Base-by-base conservation (phyloP, 2,113 vertebrate genomes). In the Argyrosomus japonicus region DNA sequence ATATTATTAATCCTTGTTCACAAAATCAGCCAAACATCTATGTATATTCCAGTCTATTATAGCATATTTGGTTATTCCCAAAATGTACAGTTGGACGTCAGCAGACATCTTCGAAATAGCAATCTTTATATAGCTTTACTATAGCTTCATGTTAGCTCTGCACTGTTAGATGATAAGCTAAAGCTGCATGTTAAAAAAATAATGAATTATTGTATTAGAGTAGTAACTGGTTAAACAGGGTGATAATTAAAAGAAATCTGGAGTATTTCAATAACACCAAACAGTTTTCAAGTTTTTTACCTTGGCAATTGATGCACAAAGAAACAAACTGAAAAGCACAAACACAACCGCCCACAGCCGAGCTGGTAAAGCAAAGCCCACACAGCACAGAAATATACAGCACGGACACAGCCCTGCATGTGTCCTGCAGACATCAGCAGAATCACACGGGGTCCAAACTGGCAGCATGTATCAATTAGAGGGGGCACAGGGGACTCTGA, bases 401-500 rank as follows among this genome's bases (percentile, higher is more conserved):
- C 61, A 63, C 12, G 57, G 21, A 47, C 45, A 43, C 54, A 21
- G 60, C 21, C 17, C 53, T 63, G 72, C 56, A 29, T 85, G 68
- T 61, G 36, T 91, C 67, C 69, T 87, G 88, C 90, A 84, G 75
- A 77, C 77, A 81, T 90, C 88, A 92, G 89, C 90, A 92, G 82
- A 92, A 90, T 74, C 71, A 54, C 79, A 65, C 15, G 21, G 74
- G 68, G 68, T 82, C 84, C 91, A 89, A 76, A 84, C 81, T 72
- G 87, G 90, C 87, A 90, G 84, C 43, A 58, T 82, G 73, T 86
- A 85, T 93, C 89, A 92, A 90, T 91, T 93, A 92, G 78, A 88
- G 63, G 60, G 51, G 57, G 78, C 91, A 89, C 76, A 0, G 82
- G 88, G 87, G 90, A 92, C 78, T 67, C 57, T 57, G 87, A 74